Evolutionary conservation across 2,888 invertebrate genomes (phyloP), one percentile per base, ranked within the genome.

Genomic region (Pollenia griseotomentosa): DNA sequence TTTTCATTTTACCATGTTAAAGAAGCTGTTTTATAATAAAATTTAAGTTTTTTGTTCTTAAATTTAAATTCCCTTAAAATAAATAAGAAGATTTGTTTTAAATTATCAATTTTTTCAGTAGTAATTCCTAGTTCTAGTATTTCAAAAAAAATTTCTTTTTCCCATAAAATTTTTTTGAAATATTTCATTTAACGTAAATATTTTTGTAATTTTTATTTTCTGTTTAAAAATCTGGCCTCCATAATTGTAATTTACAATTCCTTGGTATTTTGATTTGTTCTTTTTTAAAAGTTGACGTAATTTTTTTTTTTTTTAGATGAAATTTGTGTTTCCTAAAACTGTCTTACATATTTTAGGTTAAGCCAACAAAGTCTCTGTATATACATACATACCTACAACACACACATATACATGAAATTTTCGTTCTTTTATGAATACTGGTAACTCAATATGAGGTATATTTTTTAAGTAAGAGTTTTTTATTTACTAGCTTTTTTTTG

Each of bases 1-100:
- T 80, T 51, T 71, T 65, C 42, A 70, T 83, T 33, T 71, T 55
- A 9, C 40, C 14, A 40, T 85, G 23, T 80, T 63, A 46, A 68
- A 51, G 68, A 61, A 74, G 23, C 78, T 40, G 55, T 73, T 78
- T 78, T 12, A 12, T 68, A 66, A 6, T 42, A 61, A 23, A 48
- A 59, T 11, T n/a, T 55, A 71, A 79, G 42, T 44, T 46, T 44
- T 33, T 59, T 16, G 12, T 57, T 19, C 9, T 73, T n/a, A 2
- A 51, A 4, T 53, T 61, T 12, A 9, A 61, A 46, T 73, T 74
- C 61, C 57, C 11, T 48, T 14, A 16, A 2, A 77, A 59, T 23
- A 71, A 73, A 77, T 42, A 63, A 33, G 63, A 71, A 71, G 44
- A 46, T 63, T 51, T 80, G 19, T 63, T 42, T 16, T 61, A 63